Evolutionary conservation across 2,797 vertebrate species (phyloP).

Genomic region (Clarias pachynema): DNA sequence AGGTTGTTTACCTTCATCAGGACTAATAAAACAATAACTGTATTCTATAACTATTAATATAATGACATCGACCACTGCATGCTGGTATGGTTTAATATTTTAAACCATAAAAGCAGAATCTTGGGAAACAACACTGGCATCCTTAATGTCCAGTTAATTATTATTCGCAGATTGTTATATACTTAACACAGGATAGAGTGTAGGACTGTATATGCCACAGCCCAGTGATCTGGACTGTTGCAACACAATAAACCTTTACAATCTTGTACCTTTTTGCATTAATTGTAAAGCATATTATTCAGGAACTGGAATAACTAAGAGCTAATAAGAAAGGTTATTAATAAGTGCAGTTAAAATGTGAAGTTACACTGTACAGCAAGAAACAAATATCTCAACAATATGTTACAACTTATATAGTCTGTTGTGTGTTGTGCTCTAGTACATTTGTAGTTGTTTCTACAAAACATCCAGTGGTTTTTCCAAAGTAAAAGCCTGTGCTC

Average conservation of each 20-base stretch:
- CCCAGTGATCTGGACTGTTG: not conserved
- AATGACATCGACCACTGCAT: not conserved
- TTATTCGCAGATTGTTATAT: not conserved
- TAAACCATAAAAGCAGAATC: not conserved
- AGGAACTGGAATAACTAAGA: not conserved
- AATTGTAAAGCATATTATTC: not conserved
- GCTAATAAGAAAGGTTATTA: not conserved
- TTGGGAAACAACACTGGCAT: not conserved
- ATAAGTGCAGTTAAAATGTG: not conserved
- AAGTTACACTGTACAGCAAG: not conserved
- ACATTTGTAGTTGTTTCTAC: not conserved
- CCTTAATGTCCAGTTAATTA: not conserved
- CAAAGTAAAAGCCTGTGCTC: not conserved
- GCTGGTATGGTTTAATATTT: not conserved
- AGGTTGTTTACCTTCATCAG: not conserved
- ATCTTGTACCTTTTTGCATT: not conserved
- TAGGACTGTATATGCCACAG: not conserved
- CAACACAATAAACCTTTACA: not conserved
- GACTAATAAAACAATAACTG: not conserved
- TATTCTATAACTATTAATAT: not conserved
- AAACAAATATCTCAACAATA: not conserved
- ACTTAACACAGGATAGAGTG: not conserved
- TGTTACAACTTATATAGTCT: not conserved
- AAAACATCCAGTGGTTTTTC: slow-evolving; percentile 10
- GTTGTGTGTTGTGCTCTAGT: not conserved